These are phyloP conservation scores for Musca domestica DNA, from an alignment of 1,140 invertebrate genomes.

Conservation along the genomic window DNA sequence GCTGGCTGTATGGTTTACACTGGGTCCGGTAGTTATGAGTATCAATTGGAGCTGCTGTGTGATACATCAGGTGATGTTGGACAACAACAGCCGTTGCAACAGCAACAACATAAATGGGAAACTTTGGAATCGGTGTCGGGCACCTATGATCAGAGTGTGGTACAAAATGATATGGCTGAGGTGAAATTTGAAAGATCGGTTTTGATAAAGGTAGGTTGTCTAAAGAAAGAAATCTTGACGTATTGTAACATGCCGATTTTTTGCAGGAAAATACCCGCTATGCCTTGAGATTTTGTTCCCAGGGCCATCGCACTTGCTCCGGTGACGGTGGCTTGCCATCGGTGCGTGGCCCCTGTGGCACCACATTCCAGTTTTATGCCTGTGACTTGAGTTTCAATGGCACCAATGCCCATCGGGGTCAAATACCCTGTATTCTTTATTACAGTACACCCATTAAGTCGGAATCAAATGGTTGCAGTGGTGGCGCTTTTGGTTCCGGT, in stretches of 20 bases:
- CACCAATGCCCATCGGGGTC: constrained; percentile 88
- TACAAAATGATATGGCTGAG: constrained; percentile 74
- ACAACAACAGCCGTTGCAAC: constrained; percentile 34
- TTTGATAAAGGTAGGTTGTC: constrained; percentile 63
- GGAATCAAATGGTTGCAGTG: constrained; percentile 23
- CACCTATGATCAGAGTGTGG: constrained; percentile 59
- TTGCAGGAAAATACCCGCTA: constrained; percentile 78
- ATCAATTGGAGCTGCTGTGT: constrained; percentile 88
- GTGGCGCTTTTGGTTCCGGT: background rate
- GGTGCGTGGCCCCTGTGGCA: constrained; percentile 89
- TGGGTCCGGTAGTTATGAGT: constrained; percentile 81
- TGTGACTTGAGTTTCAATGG: constrained; percentile 94
- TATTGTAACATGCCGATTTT: constrained; percentile 38
- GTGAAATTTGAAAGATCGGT: constrained; percentile 89
- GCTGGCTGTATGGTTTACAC: constrained; percentile 86
- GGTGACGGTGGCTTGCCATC: constrained; percentile 85
- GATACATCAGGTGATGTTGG: constrained; percentile 61
- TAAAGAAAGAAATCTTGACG: constrained; percentile 32
- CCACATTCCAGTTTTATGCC: constrained; percentile 86
- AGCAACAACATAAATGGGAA: constrained; percentile 53
- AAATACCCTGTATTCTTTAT: constrained; percentile 92
- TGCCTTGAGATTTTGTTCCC: constrained; percentile 83
- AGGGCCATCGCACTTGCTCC: constrained; percentile 88
- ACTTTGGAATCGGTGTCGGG: constrained; percentile 49
- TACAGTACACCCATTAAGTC: constrained; percentile 60